These are phyloP conservation scores for Leptopterna dolabrata DNA, from an alignment of 2,888 invertebrate species.

Conservation along the genomic window DNA sequence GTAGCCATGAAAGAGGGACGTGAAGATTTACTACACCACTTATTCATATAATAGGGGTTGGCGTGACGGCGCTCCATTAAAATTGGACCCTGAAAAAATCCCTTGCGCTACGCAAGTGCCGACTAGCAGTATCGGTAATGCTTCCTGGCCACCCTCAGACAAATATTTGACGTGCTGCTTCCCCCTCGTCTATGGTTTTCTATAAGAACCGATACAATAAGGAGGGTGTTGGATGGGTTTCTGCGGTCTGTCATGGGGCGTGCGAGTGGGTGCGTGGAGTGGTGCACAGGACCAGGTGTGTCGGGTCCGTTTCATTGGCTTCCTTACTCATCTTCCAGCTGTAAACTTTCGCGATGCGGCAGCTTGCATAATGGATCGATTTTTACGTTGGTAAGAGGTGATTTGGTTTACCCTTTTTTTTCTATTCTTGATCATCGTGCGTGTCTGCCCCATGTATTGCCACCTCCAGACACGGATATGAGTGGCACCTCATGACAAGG, in stretches of 20 bases:
- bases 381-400: not conserved
- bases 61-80: not conserved
- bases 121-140: not conserved
- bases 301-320: not conserved
- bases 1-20: not conserved
- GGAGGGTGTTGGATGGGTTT: not conserved
- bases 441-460: not conserved
- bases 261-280: not conserved
- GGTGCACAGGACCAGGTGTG: not conserved
- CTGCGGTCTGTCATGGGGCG: not conserved
- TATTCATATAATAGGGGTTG: not conserved
- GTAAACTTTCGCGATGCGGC: not conserved
- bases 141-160: not conserved
- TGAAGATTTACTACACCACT: not conserved
- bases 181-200: not conserved
- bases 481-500: not conserved
- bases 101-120: conserved; percentile 1
- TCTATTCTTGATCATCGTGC: not conserved
- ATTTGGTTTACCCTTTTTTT: not conserved
- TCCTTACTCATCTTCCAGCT: not conserved
- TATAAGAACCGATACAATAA: not conserved
- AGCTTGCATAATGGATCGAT: conserved; percentile 36
- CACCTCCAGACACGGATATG: not conserved
- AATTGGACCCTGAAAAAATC: not conserved
- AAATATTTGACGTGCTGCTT: not conserved